A percentile compares a stretch with the other conserved stretches of the same genome.
phyloP scores from a whole-genome alignment of 2,888 invertebrate species.

The Geotrupes spiniger region DNA sequence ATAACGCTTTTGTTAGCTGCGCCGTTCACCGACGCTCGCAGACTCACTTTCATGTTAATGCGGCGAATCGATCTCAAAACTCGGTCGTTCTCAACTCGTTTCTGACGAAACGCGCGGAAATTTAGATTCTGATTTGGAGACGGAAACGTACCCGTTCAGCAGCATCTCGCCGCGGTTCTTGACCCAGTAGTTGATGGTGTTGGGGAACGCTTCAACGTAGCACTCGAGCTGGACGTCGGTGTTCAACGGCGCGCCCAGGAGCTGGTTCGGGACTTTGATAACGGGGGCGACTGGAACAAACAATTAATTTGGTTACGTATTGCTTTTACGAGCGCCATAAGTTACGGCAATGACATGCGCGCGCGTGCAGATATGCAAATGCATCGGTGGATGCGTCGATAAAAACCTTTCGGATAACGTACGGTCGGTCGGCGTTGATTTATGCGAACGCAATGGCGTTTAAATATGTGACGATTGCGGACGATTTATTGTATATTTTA shows the following conservation, averaged over 20 bases:
- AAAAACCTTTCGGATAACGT: too few relatives aligned
- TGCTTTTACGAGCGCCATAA: neutral
- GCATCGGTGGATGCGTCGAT: too few relatives aligned
- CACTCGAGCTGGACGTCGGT: conserved; percentile 85
- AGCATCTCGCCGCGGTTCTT: conserved; percentile 77
- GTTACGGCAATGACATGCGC: neutral
- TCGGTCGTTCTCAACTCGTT: too few relatives aligned
- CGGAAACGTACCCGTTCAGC: conserved; percentile 68
- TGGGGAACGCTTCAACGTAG: conserved; percentile 84
- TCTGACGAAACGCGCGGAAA: neutral
- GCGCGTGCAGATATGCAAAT: too few relatives aligned
- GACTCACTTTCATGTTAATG: too few relatives aligned
- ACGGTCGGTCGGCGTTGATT: too few relatives aligned
- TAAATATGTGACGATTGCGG: too few relatives aligned
- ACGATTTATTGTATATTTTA: too few relatives aligned
- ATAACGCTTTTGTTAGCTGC: too few relatives aligned
- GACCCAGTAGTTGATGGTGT: conserved; percentile 77
- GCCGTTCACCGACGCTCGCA: too few relatives aligned
- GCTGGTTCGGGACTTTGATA: conserved; percentile 85
- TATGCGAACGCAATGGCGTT: too few relatives aligned
- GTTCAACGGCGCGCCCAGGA: conserved; percentile 81
- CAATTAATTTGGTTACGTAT: conserved; percentile 10
- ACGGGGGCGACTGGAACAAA: conserved; percentile 73
- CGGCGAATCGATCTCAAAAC: too few relatives aligned
- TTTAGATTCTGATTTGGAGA: conserved; percentile 1